These are phyloP conservation scores for Venturia canescens DNA, from an alignment of 1,140 invertebrate species.

Conservation along the genomic window DNA sequence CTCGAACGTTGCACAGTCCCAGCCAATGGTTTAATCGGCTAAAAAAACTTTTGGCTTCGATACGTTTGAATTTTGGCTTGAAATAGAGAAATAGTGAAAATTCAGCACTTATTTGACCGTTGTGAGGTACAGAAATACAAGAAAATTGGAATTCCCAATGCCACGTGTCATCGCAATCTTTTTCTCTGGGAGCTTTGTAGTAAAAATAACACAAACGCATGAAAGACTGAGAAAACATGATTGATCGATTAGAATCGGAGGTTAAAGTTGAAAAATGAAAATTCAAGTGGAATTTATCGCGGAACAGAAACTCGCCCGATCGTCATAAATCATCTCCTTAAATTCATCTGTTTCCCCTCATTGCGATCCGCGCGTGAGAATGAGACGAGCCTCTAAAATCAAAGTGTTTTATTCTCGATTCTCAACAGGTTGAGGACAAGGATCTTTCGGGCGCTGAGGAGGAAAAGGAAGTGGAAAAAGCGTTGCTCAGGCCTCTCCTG, in stretches of 20 bases:
- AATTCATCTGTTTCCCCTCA: conserved; percentile 12
- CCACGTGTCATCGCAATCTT: background rate
- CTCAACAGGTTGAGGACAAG: conserved; percentile 78
- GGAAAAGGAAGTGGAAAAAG: conserved; percentile 81
- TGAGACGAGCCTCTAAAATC: conserved; percentile 43
- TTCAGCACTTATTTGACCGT: too few species aligned
- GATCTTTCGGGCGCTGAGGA: conserved; percentile 82
- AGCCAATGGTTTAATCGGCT: too few species aligned
- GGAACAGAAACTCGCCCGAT: background rate
- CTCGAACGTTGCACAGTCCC: too few species aligned
- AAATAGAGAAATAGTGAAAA: too few species aligned
- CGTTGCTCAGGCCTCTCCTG: conserved; percentile 78
- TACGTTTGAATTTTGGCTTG: too few species aligned
- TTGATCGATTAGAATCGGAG: too few species aligned
- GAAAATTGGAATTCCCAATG: background rate
- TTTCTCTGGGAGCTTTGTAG: conserved; percentile 13
- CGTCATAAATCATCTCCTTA: conserved; percentile 33
- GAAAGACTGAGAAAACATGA: too few species aligned
- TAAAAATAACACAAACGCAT: background rate
- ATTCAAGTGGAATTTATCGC: background rate
- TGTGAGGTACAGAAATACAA: too few species aligned
- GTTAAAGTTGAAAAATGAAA: too few species aligned
- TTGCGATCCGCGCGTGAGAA: background rate
- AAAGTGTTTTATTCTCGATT: conserved; percentile 51
- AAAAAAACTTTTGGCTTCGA: too few species aligned